Base-by-base conservation (phyloP, 2,888 invertebrate species). In the Ctena decussata region DNA sequence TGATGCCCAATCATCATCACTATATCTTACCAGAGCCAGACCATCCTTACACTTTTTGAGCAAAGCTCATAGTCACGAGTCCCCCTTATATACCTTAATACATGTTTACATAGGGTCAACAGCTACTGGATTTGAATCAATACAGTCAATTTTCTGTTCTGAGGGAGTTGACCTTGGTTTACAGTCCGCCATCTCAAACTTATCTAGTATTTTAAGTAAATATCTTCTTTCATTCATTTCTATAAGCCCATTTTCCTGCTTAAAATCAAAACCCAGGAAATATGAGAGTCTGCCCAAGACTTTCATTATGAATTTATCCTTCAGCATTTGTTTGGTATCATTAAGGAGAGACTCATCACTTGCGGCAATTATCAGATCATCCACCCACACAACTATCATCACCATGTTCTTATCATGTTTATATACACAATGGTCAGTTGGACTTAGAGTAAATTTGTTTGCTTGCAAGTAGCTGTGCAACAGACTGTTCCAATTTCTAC, bases 401-500 rank as follows among this genome's bases (percentile, higher is more conserved):
- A 71, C 77, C 30, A 82, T 49, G 44, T 77, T 46, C 18, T 37
- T n/a, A n/a, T 46, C 27, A 65, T 41, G 35, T 35, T 35, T 72
- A 74, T 75, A 78, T n/a, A 82, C 70, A 74, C 82, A 82, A 27
- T 46, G 82, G 53, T 82, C 82, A 60, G 65, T 53, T 35, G 44
- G 57, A 65, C 46, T 73, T 49, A 71, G 82, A 35, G 35, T 37
- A 53, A 87, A 87, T 35, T 60, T 65, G 30, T 82, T 44, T 46
- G 77, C 77, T 49, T 72, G 35, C 49, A 87, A 72, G 49, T 75
- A 57, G 53, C 70, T 60, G 60, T 82, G 72, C 32, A 87, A 70
- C 39, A 84, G 24, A 57, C 69, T 65, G 53, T 89, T 86, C 88
- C 88, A 89, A 53, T 86, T 86, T 74, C 84, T 79, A 44, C 89